phyloP scores from a whole-genome alignment of 2,113 vertebrate genomes.

The Heterochromis multidens region DNA sequence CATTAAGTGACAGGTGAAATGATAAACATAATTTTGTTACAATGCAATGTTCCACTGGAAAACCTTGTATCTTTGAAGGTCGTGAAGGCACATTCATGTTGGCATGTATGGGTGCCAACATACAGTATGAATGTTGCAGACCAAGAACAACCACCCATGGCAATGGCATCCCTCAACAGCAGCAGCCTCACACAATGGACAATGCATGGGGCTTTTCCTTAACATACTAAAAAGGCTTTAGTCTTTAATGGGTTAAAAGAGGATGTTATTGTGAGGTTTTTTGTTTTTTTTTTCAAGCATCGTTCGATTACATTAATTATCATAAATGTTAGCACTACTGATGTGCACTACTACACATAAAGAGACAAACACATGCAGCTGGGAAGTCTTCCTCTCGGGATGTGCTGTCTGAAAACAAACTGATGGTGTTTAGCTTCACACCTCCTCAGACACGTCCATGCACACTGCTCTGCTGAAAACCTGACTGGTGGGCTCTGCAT shows the following conservation, averaged over 20 bases:
- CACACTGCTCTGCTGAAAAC: conserved; percentile 40
- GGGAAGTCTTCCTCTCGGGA: conserved; percentile 36
- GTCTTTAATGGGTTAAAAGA: background rate
- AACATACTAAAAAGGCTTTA: background rate
- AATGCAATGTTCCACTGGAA: background rate
- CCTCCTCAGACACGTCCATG: conserved; percentile 44
- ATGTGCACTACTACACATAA: conserved; percentile 1
- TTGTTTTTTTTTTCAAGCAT: background rate
- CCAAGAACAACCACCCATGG: background rate
- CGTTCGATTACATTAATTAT: conserved; percentile 5
- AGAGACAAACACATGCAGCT: conserved; percentile 19
- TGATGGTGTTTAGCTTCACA: conserved; percentile 59
- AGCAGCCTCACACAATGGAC: too few relatives aligned
- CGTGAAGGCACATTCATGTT: background rate
- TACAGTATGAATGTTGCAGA: background rate
- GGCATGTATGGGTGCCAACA: background rate
- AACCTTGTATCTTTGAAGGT: background rate
- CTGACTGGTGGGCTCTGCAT: conserved; percentile 51
- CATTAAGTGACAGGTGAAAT: background rate
- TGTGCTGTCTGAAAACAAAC: conserved; percentile 55
- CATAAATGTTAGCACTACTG: conserved; percentile 17
- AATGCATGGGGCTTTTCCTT: background rate
- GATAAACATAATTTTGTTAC: background rate
- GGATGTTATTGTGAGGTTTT: background rate
- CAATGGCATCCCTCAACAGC: background rate